These are phyloP conservation scores for Eupleurogrammus muticus DNA, from an alignment of 2,797 vertebrate species.

Conservation along the genomic window DNA sequence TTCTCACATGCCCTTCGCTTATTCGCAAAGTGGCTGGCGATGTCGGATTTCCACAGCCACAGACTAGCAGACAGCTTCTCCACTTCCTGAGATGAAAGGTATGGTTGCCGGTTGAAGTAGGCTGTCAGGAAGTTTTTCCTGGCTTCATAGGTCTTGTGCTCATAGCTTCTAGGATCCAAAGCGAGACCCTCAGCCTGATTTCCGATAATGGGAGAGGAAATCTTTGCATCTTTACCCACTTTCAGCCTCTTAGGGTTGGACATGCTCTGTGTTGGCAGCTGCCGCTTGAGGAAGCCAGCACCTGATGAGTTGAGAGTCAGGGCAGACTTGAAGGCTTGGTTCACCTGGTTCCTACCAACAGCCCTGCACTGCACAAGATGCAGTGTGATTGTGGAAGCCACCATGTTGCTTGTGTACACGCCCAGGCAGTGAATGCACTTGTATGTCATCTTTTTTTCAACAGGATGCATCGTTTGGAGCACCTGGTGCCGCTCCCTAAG, in stretches of 20 bases:
- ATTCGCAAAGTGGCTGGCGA: slow-evolving; percentile 92
- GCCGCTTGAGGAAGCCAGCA: slow-evolving; percentile 88
- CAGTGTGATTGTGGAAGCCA: slow-evolving; percentile 96
- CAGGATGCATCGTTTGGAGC: slow-evolving; percentile 97
- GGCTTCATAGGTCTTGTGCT: slow-evolving; percentile 94
- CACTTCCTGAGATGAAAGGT: slow-evolving; percentile 90
- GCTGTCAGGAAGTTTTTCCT: slow-evolving; percentile 95
- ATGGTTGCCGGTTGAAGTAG: slow-evolving; percentile 95
- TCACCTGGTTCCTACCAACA: slow-evolving; percentile 91
- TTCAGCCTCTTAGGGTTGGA: slow-evolving; percentile 89
- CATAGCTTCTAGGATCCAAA: slow-evolving; percentile 93
- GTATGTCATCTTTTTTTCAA: slow-evolving; percentile 98
- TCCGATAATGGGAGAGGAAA: slow-evolving; percentile 82
- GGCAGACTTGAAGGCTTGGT: slow-evolving; percentile 87
- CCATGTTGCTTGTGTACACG: slow-evolving; percentile 99
- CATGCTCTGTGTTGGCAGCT: slow-evolving; percentile 85
- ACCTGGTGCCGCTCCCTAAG: slow-evolving; percentile 96
- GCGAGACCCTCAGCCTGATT: slow-evolving; percentile 88
- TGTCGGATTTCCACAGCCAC: slow-evolving; percentile 98
- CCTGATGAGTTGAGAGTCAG: slow-evolving; percentile 85
- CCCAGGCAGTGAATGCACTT: slow-evolving; percentile 99
- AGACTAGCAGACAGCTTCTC: slow-evolving; percentile 94
- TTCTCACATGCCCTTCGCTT: slow-evolving; percentile 89
- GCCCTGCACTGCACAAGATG: slow-evolving; percentile 98
- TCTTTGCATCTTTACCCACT: slow-evolving; percentile 78